A percentile compares a stretch with the other conserved stretches of the same genome.
These are phyloP conservation scores for Megatriorchis doriae DNA, from an alignment of 2,113 vertebrate genomes.

Conservation along the genomic window DNA sequence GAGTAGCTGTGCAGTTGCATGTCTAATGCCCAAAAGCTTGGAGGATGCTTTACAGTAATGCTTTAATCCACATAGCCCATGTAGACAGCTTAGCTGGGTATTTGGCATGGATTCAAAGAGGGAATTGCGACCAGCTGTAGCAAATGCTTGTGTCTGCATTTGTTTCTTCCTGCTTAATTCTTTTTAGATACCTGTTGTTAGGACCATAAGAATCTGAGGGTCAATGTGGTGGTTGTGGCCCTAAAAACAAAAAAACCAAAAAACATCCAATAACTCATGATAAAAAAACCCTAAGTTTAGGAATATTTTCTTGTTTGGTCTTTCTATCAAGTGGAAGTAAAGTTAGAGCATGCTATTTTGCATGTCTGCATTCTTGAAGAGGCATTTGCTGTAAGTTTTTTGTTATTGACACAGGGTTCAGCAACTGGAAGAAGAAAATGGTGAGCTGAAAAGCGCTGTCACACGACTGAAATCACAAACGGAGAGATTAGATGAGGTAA, in stretches of 20 bases:
- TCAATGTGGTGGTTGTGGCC: neutral
- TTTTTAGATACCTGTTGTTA: neutral
- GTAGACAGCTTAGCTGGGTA: neutral
- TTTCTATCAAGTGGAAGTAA: neutral
- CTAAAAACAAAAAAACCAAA: neutral
- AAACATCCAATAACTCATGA: neutral
- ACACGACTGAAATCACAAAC: constrained; percentile 87
- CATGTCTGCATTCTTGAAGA: neutral
- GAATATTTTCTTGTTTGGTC: neutral
- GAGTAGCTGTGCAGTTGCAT: neutral
- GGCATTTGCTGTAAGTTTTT: neutral
- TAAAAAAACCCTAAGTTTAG: neutral
- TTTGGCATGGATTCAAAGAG: constrained; percentile 19
- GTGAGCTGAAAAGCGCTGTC: constrained; percentile 77
- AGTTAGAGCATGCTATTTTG: neutral
- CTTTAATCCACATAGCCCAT: constrained; percentile 1
- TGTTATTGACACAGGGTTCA: constrained; percentile 78
- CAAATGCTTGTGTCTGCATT: neutral
- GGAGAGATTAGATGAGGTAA: constrained; percentile 92
- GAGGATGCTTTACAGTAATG: constrained; percentile 30
- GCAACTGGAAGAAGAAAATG: constrained; percentile 91
- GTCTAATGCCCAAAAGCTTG: constrained; percentile 10
- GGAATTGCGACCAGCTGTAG: neutral
- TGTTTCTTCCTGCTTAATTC: neutral
- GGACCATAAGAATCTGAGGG: neutral